phyloP scores from a whole-genome alignment of 2,888 invertebrate genomes.

The Drosophila rubida region DNA sequence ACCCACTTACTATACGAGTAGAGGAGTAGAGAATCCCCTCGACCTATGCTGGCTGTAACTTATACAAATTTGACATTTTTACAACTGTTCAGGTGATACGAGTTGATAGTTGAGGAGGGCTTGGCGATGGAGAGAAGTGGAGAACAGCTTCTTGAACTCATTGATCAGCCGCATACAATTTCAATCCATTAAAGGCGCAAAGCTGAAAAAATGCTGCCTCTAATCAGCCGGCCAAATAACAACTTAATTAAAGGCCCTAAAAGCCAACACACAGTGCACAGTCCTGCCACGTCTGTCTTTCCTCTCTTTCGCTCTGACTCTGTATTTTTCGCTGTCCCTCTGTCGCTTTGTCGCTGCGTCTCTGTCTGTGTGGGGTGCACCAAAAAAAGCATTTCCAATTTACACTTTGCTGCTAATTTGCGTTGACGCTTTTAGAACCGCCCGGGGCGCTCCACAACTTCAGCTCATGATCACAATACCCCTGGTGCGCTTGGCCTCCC shows the following conservation, averaged over 20 bases:
- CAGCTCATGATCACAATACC: conserved; percentile 43
- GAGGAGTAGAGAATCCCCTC: neutral
- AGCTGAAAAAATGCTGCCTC: conserved; percentile 63
- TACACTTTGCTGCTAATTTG: conserved; percentile 81
- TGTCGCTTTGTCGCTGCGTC: neutral
- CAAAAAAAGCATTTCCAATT: conserved; percentile 80
- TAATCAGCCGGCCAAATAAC: conserved; percentile 75
- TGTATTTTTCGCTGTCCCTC: neutral
- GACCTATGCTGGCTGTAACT: conserved; percentile 55
- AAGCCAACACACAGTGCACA: conserved; percentile 52
- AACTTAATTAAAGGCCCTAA: conserved; percentile 75
- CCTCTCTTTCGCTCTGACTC: neutral
- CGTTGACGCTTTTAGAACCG: conserved; percentile 79
- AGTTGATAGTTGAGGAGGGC: neutral
- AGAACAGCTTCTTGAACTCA: conserved; percentile 17
- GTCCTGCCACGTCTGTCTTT: conserved; percentile 12
- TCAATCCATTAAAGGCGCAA: conserved; percentile 49
- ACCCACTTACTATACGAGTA: neutral
- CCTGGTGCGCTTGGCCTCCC: neutral
- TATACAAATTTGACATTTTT: conserved; percentile 80
- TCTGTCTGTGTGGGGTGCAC: conserved; percentile 68
- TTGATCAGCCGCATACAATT: conserved; percentile 56
- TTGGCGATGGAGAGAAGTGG: neutral
- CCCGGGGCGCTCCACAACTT: conserved; percentile 63
- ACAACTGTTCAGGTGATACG: conserved; percentile 47